These are phyloP conservation scores for Chloroceryle inda DNA, from an alignment of 2,797 vertebrate genomes.

Conservation along the genomic window DNA sequence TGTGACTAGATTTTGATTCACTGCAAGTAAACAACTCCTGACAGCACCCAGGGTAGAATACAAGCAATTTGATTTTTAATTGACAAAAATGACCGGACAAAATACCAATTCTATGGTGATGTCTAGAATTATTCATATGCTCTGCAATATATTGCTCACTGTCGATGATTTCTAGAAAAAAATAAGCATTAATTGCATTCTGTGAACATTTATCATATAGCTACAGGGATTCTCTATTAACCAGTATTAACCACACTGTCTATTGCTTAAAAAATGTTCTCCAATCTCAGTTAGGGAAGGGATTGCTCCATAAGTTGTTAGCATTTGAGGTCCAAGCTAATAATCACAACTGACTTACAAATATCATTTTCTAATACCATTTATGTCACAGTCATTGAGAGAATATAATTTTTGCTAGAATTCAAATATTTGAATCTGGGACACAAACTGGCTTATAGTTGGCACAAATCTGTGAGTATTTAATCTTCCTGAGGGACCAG, in stretches of 20 bases:
- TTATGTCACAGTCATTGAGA: not conserved
- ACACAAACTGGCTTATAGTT: not conserved
- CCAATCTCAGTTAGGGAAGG: not conserved
- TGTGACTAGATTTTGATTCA: not conserved
- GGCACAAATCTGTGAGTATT: conserved; percentile 4
- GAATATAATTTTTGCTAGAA: not conserved
- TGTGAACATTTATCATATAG: not conserved
- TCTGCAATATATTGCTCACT: not conserved
- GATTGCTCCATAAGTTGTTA: rapidly evolving
- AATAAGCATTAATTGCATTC: not conserved
- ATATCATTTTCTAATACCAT: not conserved
- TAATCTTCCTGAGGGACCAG: conserved; percentile 11
- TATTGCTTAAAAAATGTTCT: not conserved
- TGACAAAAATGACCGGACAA: not conserved
- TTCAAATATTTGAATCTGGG: not conserved
- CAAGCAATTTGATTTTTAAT: not conserved
- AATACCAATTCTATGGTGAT: not conserved
- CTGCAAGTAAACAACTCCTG: not conserved
- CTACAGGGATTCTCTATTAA: not conserved
- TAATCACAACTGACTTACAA: not conserved
- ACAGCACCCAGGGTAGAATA: not conserved
- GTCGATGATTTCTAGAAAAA: not conserved
- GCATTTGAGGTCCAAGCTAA: not conserved
- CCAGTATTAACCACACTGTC: not conserved
- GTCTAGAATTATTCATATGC: not conserved